phyloP scores from a whole-genome alignment of 2,113 vertebrate species.

The Siniperca knerii region DNA sequence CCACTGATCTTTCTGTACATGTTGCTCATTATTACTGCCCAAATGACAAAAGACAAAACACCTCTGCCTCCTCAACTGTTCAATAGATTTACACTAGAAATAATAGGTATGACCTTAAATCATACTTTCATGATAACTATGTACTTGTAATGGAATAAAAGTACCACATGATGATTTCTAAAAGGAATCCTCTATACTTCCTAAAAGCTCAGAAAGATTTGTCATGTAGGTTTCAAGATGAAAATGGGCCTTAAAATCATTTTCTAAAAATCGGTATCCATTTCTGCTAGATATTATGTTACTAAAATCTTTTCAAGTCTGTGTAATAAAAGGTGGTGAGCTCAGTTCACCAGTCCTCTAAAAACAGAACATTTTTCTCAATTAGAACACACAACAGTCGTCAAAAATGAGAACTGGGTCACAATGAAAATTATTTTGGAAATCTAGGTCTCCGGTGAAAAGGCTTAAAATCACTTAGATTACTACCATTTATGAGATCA shows the following conservation, averaged over 20 bases:
- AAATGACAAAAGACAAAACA: not conserved
- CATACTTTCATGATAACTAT: not conserved
- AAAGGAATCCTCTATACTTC: not conserved
- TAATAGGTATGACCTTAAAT: not conserved
- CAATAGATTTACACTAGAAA: not conserved
- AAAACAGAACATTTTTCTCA: conserved; percentile 53
- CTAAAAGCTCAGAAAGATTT: conserved; percentile 9
- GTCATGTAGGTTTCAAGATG: not conserved
- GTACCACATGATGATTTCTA: not conserved
- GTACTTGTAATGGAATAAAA: not conserved
- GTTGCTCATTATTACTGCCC: not conserved
- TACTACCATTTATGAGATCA: conserved; percentile 31
- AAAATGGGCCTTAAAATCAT: conserved; percentile 12
- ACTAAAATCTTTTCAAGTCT: conserved; percentile 10
- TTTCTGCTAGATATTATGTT: conserved; percentile 21
- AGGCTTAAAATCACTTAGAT: conserved; percentile 41
- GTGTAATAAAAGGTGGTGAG: conserved; percentile 25
- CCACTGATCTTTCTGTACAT: conserved; percentile 1
- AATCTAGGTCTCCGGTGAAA: conserved; percentile 62
- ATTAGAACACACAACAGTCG: conserved; percentile 42
- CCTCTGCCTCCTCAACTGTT: not conserved
- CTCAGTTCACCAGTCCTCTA: conserved; percentile 17
- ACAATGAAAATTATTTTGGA: conserved; percentile 58
- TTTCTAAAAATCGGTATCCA: not conserved
- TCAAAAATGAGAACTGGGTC: conserved; percentile 68